Base-by-base conservation (phyloP, 2,113 vertebrate species). In the Dipodomys ordii region DNA sequence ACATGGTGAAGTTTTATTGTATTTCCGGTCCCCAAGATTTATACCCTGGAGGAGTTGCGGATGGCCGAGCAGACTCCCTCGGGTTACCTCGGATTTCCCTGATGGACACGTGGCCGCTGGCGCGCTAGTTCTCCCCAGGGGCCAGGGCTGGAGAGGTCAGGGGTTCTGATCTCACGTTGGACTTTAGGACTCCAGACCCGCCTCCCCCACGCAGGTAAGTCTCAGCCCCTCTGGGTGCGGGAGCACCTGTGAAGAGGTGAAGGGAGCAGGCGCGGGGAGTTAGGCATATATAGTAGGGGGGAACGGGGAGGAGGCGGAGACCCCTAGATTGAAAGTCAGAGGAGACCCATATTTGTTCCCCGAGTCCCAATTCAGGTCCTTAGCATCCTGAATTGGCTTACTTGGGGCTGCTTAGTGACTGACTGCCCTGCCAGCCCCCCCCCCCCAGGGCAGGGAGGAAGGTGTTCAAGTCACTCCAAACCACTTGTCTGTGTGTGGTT, bases 1-100 rank as follows among this genome's bases (percentile, higher is more conserved):
- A 90, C 98, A 94, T 60, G 92, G 96, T 96, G 94, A 89, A 96
- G 98, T 97, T 98, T 98, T 98, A 98, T 98, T 98, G 97, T 97
- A 95, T 98, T 98, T 98, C 98, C 98, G 96, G 96, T 92, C 87
- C 94, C 87, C 97, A 92, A 94, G 97, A 97, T 98, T 98, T 98
- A 98, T 91, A 97, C 92, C 91, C 96, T 19, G 94, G 77, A 96
- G 87, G 94, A 93, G 93, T 86, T 78, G 92, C 71, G 35, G 92
- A 80, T 60, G 67, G 93, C 83, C 77, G 2, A 78, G 94, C 83
- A 1, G 77, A 88, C 80, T 69, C 81, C 67, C 60, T 44, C 27
- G 3, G 53, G n/a, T 92, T 89, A 68, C 87, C 90, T 87, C 49
- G 28, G 89, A 92, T 78, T 93, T 94, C 87, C 90, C 72, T 8